phyloP scores from a whole-genome alignment of 2,888 invertebrate genomes.

The Drosophila hamatofila region DNA sequence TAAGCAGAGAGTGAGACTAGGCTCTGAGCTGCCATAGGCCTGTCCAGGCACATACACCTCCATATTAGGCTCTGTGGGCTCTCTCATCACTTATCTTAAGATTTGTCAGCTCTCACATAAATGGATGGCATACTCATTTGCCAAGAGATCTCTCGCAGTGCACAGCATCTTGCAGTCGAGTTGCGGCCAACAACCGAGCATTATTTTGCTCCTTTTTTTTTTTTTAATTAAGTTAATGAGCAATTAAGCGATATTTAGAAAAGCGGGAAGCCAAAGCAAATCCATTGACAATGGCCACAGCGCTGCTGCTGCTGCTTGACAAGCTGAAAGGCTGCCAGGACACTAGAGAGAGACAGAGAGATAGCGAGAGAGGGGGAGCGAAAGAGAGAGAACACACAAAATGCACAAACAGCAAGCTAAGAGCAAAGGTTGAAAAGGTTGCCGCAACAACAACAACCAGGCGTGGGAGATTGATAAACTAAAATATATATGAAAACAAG shows the following conservation, averaged over 20 bases:
- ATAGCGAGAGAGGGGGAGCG: not conserved
- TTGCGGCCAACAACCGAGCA: not conserved
- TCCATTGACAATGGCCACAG: constrained; percentile 33
- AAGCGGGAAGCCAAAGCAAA: constrained; percentile 42
- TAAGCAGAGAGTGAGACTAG: no score
- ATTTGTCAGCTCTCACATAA: not conserved
- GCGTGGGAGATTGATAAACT: not conserved
- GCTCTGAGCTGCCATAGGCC: not conserved
- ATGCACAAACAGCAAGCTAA: not conserved
- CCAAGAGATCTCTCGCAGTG: not conserved
- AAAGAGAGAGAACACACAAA: not conserved
- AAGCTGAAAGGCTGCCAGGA: not conserved
- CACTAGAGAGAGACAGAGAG: not conserved
- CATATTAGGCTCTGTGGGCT: no score
- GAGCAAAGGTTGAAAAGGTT: not conserved
- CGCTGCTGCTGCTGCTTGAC: not conserved
- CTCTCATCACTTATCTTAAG: no score
- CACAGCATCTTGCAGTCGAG: not conserved
- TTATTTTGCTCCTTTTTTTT: not conserved
- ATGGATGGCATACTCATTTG: not conserved
- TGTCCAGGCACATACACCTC: not conserved
- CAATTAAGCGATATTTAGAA: constrained; percentile 36
- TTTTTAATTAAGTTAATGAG: constrained; percentile 46
- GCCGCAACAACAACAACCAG: not conserved
- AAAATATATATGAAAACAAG: not conserved